Conservation (phyloP, 2,113 vertebrate species). For the Anas platyrhynchos region DNA sequence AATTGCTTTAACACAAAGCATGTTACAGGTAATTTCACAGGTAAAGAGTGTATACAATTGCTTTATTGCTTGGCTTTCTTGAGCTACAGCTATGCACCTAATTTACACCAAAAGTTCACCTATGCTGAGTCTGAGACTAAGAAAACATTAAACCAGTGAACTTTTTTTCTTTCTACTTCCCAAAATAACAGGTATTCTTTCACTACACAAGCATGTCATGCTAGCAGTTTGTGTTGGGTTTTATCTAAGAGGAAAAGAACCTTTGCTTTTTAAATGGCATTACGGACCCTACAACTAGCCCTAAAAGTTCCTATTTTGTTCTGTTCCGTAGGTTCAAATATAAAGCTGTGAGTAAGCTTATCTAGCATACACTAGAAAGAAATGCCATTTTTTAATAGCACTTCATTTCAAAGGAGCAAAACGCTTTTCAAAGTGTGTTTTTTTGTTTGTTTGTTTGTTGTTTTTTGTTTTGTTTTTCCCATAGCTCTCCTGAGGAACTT, state of each 20-base stretch:
- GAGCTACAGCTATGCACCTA: not conserved
- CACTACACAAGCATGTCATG: not conserved
- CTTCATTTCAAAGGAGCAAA: not conserved
- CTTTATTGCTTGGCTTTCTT: not conserved
- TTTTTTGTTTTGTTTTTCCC: no score
- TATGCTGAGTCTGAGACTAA: not conserved
- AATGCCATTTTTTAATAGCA: not conserved
- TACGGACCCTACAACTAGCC: not conserved
- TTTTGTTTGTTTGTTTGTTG: no score
- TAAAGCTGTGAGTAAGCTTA: not conserved
- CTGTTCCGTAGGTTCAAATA: not conserved
- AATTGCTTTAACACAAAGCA: not conserved
- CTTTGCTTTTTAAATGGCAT: not conserved
- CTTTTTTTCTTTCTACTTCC: not conserved
- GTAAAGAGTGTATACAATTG: not conserved
- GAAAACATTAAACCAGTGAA: not conserved
- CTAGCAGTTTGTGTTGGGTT: not conserved
- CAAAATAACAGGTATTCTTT: not conserved
- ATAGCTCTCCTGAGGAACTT: not conserved
- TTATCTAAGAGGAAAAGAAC: not conserved
- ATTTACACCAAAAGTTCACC: not conserved
- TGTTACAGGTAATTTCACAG: not conserved
- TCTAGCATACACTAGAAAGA: not conserved
- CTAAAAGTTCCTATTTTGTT: not conserved
- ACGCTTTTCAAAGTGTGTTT: not conserved